Conservation (phyloP, 2,797 vertebrate species). For the Characodon lateralis region DNA sequence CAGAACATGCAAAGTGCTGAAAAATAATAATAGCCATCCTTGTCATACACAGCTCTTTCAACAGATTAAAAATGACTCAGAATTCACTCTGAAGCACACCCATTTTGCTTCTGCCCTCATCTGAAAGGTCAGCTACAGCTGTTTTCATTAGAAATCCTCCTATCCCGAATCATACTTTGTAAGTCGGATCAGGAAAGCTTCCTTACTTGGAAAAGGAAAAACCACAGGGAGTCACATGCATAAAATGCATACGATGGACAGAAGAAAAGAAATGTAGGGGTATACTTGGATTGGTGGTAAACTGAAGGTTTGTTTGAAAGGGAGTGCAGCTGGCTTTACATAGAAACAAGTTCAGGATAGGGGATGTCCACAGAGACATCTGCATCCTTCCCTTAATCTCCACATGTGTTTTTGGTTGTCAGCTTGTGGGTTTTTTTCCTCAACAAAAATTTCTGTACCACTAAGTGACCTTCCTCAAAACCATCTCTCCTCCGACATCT, state of each 20-base stretch:
- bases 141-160: not conserved
- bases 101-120: not conserved
- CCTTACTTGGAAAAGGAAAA: not conserved
- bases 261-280: not conserved
- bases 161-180: not conserved
- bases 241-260: not conserved
- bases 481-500: not conserved
- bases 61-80: not conserved
- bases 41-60: not conserved
- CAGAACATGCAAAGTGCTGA: not conserved
- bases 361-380: not conserved
- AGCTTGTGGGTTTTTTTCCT: not conserved
- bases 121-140: not conserved
- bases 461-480: not conserved
- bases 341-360: not conserved
- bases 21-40: not conserved
- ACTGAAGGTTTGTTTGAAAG: constrained; percentile 1
- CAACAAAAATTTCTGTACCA: not conserved
- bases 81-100: not conserved
- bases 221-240: constrained; percentile 14
- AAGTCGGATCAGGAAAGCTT: not conserved
- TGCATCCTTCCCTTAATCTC: constrained; percentile 29
- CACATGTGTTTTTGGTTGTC: not conserved
- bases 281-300: constrained; percentile 3
- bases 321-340: not conserved